These are phyloP conservation scores for Tolmerus cingulatus DNA, from an alignment of 2,888 invertebrate species.

Conservation along the genomic window DNA sequence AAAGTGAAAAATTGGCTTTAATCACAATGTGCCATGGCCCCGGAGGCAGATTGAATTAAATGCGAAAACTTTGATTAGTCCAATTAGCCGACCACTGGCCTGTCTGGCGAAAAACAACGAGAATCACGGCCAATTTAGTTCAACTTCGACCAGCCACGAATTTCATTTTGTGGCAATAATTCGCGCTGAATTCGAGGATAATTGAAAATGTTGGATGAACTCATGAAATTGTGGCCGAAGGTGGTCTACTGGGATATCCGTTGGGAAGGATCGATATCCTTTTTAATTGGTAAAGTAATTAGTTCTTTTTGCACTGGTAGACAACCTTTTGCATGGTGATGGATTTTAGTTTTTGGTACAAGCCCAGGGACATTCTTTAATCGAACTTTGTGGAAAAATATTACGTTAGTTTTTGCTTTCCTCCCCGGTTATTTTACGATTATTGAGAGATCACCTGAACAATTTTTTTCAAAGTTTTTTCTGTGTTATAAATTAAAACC, in stretches of 20 bases:
- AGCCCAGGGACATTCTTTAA: not conserved
- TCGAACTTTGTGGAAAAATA: not conserved
- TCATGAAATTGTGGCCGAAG: not conserved
- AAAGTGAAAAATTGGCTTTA: not conserved
- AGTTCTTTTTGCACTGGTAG: not conserved
- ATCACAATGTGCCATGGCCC: not conserved
- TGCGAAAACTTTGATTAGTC: not conserved
- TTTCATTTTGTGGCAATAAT: not conserved
- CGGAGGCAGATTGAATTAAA: not conserved
- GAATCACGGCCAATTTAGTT: not conserved
- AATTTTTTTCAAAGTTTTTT: too few relatives aligned
- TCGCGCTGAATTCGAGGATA: not conserved
- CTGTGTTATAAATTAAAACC: not conserved
- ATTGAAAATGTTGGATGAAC: not conserved
- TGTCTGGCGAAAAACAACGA: not conserved
- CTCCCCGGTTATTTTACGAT: not conserved
- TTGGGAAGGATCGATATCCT: not conserved
- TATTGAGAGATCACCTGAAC: not conserved
- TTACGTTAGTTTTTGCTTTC: not conserved
- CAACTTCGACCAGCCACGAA: not conserved
- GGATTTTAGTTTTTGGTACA: not conserved
- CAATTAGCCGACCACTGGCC: not conserved
- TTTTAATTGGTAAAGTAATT: not conserved
- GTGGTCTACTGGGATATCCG: not conserved
- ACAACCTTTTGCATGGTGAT: not conserved